Evolutionary conservation across 2,888 invertebrate species (phyloP).

Genomic region (Pyrocoelia pectoralis): DNA sequence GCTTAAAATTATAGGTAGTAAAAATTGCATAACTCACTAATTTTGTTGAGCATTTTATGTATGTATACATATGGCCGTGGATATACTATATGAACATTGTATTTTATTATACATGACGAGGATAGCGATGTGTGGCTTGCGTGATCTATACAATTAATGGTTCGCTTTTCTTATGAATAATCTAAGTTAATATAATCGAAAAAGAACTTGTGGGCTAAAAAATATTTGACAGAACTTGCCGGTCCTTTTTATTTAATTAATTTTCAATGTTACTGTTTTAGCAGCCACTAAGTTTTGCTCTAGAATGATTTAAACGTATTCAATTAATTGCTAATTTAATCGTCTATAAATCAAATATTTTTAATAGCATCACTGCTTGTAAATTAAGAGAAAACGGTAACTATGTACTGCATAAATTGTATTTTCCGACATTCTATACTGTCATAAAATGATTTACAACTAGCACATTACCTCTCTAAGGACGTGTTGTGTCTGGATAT

Average conservation of each 20-base stretch:
- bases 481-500: conserved; percentile 4
- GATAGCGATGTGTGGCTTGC: conserved; percentile 2
- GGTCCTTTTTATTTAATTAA: conserved; percentile 9
- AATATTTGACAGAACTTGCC: neutral
- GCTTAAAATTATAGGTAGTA: conserved; percentile 5
- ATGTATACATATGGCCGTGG: neutral
- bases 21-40: conserved; percentile 1
- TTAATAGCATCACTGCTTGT: conserved; percentile 19
- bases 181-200: neutral
- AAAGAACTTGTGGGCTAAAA: neutral
- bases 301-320: conserved; percentile 17
- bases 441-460: conserved; percentile 9
- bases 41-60: neutral
- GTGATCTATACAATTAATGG: conserved; percentile 4
- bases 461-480: conserved; percentile 3
- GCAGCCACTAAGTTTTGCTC: conserved; percentile 6
- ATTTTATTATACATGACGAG: neutral
- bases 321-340: conserved; percentile 26
- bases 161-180: neutral
- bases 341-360: conserved; percentile 24
- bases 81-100: neutral
- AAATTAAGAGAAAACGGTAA: conserved; percentile 18
- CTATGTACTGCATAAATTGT: conserved; percentile 15
- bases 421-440: conserved; percentile 19
- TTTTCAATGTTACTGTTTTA: conserved; percentile 13